Evolutionary conservation across 2,113 vertebrate genomes (phyloP), one percentile per base, ranked within the genome.

Genomic region (Lethenteron reissneri): DNA sequence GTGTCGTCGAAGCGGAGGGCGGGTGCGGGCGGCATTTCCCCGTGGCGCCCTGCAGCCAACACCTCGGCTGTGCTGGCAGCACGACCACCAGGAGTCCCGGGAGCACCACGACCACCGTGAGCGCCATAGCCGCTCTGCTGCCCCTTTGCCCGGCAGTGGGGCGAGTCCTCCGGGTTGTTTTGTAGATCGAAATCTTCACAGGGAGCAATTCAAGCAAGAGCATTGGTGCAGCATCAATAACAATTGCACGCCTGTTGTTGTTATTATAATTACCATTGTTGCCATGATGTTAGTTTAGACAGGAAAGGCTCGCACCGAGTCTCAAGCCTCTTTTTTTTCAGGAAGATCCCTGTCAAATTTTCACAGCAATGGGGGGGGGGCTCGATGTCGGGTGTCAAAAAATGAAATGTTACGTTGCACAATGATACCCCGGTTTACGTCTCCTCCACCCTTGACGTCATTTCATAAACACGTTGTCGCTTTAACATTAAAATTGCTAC

Each of bases 1-100:
- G 92, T 90, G 83, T 96, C 97, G 78, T 97, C 92, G 81, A 99
- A 99, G 80, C 97, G 92, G 15, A 96, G 86, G 1, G 94, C 92
- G 10, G 94, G 95, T 0, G 91, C 81, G 83, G 79, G 83, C 80
- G 2, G 82, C 82, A 75, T 82, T 84, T 4, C 77, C 19, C 0
- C 72, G 75, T 7, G 81, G 78, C 14, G 21, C 75, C 56, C 77
- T 41, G 41, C 41, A 41, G 41, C 79, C 0, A 74, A 57, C 64
- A 9, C 11, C 9, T n/a, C 11, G 9, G 71, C 0, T 74, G 76
- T 59, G 56, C 56, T 11, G 73, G 72, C 11, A 74, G 74, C 12
- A 76, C 80, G 72, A 81, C 80, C 72, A 80, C 80, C 71, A 77
- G 79, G 0, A 75, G 81, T 77, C 80, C 82, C 79, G 82, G 78